Evolutionary conservation across 2,797 vertebrate species (phyloP), one percentile per base, ranked within the genome.

Genomic region (Melanotaenia trifasciata): DNA sequence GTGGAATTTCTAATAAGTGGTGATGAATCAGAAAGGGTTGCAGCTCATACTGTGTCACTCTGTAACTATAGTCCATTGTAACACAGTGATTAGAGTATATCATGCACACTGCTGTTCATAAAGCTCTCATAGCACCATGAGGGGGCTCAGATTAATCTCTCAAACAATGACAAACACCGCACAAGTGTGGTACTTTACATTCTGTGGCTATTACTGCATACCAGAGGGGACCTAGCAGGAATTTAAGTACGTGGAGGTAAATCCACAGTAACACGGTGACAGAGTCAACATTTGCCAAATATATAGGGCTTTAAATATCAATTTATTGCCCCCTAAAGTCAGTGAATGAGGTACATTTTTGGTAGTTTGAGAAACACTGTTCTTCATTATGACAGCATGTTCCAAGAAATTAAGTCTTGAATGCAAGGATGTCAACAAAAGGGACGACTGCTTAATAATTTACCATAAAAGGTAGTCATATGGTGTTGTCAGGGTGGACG

Each of bases 131-230:
- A 78, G 72, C 58, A 47, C 78, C 45, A 43, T 47, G 72, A 81
- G 76, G 79, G 58, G 67, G 71, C 72, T 64, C 36, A 73, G 67
- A 87, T 89, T 89, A 87, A 86, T 81, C 82, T 75, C 59, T 68
- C 69, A 56, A 78, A 83, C 85, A 80, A 80, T 75, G 76, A 80
- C 80, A 72, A 88, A 84, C 45, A 65, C 76, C 68, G 66, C 64
- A 28, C 53, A 62, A 83, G 62, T 47, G 47, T 59, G 75, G 53
- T 26, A 66, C 64, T 81, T 79, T 74, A 76, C 64, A 81, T 85
- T 82, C 82, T 67, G 54, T 13, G 24, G 63, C 45, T 79, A 78
- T 85, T 84, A 84, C 70, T 14, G 35, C 84, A 85, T 84, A 74
- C 80, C 79, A 72, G 66, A 67, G 57, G 45, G 40, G 77, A 70